phyloP scores from a whole-genome alignment of 1,140 invertebrate species.

The Oryctes rhinoceros region DNA sequence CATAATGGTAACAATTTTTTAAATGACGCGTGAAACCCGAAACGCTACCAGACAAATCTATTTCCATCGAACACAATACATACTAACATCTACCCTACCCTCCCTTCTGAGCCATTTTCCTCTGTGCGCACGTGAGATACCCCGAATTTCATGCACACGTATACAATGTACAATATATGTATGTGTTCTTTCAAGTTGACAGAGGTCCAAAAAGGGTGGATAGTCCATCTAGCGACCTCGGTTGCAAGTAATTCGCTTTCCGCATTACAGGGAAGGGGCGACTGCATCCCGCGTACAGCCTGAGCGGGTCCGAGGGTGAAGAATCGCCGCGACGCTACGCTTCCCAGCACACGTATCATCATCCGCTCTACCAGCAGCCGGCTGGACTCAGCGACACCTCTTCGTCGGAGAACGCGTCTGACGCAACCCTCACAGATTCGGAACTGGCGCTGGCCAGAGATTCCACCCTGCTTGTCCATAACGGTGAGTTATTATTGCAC shows the following conservation, averaged over 20 bases:
- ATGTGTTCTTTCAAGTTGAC: background rate
- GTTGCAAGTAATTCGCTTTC: slow-evolving; percentile 36
- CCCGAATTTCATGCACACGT: background rate
- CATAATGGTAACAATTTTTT: slow-evolving; percentile 30
- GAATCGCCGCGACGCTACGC: slow-evolving; percentile 63
- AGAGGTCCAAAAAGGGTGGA: background rate
- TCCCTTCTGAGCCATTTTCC: background rate
- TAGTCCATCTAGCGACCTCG: background rate
- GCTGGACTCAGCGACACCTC: slow-evolving; percentile 78
- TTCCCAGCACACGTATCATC: slow-evolving; percentile 59
- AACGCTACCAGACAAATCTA: slow-evolving; percentile 36
- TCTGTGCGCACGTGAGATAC: background rate
- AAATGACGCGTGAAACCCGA: slow-evolving; percentile 40
- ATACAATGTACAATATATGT: background rate
- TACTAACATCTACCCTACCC: background rate
- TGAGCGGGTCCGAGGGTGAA: slow-evolving; percentile 72
- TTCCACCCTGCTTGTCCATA: slow-evolving; percentile 79
- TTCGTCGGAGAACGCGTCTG: slow-evolving; percentile 80
- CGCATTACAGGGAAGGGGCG: slow-evolving; percentile 65
- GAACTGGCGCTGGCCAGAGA: slow-evolving; percentile 80
- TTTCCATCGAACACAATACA: slow-evolving; percentile 6
- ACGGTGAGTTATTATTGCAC: slow-evolving; percentile 69
- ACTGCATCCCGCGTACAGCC: slow-evolving; percentile 73
- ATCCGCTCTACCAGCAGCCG: slow-evolving; percentile 67
- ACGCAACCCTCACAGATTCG: slow-evolving; percentile 82